These are phyloP conservation scores for Ophioninae sp. DNA, from an alignment of 2,888 invertebrate species.

Conservation along the genomic window DNA sequence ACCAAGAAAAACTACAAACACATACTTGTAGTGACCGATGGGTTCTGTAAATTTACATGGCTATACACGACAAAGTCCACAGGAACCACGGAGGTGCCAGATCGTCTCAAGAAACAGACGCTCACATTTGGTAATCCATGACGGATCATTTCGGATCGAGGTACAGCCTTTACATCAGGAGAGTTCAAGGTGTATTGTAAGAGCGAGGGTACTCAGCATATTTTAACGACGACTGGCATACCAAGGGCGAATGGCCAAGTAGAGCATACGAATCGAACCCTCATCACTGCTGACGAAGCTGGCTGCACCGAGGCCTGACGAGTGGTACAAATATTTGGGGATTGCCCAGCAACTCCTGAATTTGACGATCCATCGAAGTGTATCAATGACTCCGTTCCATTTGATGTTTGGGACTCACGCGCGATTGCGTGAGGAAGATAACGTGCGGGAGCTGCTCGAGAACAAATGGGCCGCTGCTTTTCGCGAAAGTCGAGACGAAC, in stretches of 20 bases:
- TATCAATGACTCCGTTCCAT: constrained; percentile 41
- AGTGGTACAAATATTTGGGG: constrained; percentile 35
- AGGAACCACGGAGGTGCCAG: constrained; percentile 41
- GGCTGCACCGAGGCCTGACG: constrained; percentile 61
- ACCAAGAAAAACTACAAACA: constrained; percentile 50
- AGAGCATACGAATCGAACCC: constrained; percentile 70
- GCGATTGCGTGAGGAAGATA: not conserved
- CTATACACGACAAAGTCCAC: constrained; percentile 59
- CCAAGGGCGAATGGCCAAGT: constrained; percentile 77
- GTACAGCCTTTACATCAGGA: constrained; percentile 51
- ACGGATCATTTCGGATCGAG: constrained; percentile 51
- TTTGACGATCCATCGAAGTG: constrained; percentile 33
- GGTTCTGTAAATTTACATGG: constrained; percentile 60
- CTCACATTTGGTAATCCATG: constrained; percentile 56
- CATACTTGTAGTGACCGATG: constrained; percentile 54
- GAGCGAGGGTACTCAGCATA: constrained; percentile 47
- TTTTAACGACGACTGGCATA: constrained; percentile 70
- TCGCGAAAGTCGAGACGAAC: constrained; percentile 1
- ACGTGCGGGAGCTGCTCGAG: constrained; percentile 1
- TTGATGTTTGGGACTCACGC: constrained; percentile 47
- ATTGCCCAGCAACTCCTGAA: constrained; percentile 46
- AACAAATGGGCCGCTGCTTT: not conserved
- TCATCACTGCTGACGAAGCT: constrained; percentile 74
- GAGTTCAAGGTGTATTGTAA: constrained; percentile 51
- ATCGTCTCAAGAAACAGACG: constrained; percentile 49